These are phyloP conservation scores for Egretta garzetta DNA, from an alignment of 2,113 vertebrate genomes.

Conservation along the genomic window DNA sequence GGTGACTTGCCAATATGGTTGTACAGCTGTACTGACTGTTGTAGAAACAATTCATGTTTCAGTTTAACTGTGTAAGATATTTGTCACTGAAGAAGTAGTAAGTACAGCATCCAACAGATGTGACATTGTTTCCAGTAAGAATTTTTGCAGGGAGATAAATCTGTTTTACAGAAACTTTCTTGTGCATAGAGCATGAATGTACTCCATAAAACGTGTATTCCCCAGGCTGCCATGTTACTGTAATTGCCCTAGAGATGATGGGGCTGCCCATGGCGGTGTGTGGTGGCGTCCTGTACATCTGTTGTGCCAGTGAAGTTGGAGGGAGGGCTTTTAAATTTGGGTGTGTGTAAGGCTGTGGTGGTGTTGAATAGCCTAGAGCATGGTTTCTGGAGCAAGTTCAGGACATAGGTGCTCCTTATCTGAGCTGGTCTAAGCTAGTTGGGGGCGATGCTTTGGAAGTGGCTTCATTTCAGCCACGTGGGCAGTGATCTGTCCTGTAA, in stretches of 20 bases:
- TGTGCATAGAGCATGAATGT: neutral
- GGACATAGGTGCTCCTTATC: neutral
- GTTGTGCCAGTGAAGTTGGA: neutral
- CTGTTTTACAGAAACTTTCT: neutral
- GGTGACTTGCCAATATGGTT: neutral
- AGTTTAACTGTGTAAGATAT: neutral
- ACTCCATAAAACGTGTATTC: accelerated
- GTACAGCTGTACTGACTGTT: neutral
- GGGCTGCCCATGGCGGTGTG: neutral
- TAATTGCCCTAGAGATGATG: neutral
- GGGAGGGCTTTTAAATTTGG: neutral
- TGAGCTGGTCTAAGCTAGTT: neutral
- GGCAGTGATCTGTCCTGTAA: neutral
- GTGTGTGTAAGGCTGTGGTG: accelerated
- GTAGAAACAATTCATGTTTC: neutral
- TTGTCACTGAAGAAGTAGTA: neutral
- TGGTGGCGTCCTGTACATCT: neutral
- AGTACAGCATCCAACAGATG: neutral
- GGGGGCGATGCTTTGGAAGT: neutral
- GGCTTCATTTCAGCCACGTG: neutral
- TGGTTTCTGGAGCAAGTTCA: neutral
- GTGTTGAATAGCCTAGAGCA: neutral
- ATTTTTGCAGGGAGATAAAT: neutral
- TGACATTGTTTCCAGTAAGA: neutral
- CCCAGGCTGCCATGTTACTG: neutral